These are phyloP conservation scores for Drosophila baimaii DNA, from an alignment of 1,140 invertebrate genomes.

Conservation along the genomic window DNA sequence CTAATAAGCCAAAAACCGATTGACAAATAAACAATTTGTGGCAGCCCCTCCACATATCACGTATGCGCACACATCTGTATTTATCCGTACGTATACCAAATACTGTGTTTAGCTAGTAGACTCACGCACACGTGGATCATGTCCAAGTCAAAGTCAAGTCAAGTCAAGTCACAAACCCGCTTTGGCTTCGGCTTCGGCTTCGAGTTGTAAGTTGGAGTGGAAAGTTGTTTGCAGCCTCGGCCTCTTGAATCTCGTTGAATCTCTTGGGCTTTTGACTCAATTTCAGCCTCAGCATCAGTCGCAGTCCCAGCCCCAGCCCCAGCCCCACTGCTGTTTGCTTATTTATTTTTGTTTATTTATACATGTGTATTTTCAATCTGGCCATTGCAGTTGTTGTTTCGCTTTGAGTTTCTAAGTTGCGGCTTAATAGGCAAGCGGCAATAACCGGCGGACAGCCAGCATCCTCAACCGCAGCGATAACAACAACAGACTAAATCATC, in stretches of 20 bases:
- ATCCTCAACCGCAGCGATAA: conserved; percentile 46
- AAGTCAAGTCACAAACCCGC: conserved; percentile 59
- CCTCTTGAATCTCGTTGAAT: conserved; percentile 61
- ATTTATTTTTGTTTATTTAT: conserved; percentile 66
- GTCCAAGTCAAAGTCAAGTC: conserved; percentile 70
- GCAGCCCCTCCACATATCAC: conserved; percentile 37
- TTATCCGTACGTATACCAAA: conserved; percentile 24
- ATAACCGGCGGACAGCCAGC: conserved; percentile 36
- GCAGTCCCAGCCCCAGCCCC: conserved; percentile 25
- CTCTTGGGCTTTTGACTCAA: conserved; percentile 79
- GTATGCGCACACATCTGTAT: conserved; percentile 20
- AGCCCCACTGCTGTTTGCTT: conserved; percentile 52
- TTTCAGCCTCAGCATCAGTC: conserved; percentile 48
- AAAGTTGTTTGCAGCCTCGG: conserved; percentile 70
- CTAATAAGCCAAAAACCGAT: conserved; percentile 72
- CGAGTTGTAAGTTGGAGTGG: conserved; percentile 58
- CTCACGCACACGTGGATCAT: conserved; percentile 68
- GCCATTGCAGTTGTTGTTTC: conserved; percentile 39
- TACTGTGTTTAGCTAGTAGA: conserved; percentile 28
- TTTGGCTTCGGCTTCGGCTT: conserved; percentile 34
- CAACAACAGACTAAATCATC: conserved; percentile 56
- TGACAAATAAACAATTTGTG: conserved; percentile 81
- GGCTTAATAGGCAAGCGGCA: conserved; percentile 60
- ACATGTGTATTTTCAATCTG: conserved; percentile 67
- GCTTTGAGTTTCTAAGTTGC: conserved; percentile 60